phyloP scores from a whole-genome alignment of 1,140 invertebrate genomes.

The Macrostomum lignano region DNA sequence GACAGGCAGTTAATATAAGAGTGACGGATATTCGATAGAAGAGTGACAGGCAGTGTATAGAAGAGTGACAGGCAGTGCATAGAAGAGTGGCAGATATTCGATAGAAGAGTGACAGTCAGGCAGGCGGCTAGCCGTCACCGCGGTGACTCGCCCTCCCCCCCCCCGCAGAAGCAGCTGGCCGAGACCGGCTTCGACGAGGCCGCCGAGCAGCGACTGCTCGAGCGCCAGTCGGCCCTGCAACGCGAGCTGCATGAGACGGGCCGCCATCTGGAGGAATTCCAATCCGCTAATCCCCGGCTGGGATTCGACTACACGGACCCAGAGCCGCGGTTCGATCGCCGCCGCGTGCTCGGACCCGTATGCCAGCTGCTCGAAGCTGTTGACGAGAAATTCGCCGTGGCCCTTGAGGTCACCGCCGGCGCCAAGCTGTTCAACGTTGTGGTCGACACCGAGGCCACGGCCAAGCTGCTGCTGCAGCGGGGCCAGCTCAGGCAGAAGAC shows the following conservation, averaged over 20 bases:
- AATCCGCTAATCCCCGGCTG: conserved; percentile 31
- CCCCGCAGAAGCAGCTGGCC: too few relatives aligned
- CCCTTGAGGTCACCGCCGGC: conserved; percentile 57
- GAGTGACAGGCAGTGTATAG: too few relatives aligned
- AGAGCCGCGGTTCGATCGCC: conserved; percentile 39
- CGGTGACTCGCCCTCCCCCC: too few relatives aligned
- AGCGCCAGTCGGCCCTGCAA: too few relatives aligned
- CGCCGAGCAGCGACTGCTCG: too few relatives aligned
- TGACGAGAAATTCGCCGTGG: conserved; percentile 42
- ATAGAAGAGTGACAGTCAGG: too few relatives aligned
- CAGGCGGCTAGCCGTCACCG: too few relatives aligned
- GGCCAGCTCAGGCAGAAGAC: conserved; percentile 47
- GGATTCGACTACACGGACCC: conserved; percentile 28
- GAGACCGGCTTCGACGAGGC: too few relatives aligned
- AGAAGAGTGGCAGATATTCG: too few relatives aligned
- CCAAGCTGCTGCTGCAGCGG: conserved; percentile 49
- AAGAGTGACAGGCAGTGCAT: too few relatives aligned
- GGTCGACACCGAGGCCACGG: conserved; percentile 53
- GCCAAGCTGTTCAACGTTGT: conserved; percentile 66
- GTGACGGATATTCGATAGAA: too few relatives aligned
- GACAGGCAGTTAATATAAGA: too few relatives aligned
- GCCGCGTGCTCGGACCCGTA: conserved; percentile 47
- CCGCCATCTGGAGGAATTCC: background rate
- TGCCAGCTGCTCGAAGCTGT: conserved; percentile 43
- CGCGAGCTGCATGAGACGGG: background rate